Evolutionary conservation across 2,113 vertebrate species (phyloP).

Genomic region (Gymnocephalus cernua): DNA sequence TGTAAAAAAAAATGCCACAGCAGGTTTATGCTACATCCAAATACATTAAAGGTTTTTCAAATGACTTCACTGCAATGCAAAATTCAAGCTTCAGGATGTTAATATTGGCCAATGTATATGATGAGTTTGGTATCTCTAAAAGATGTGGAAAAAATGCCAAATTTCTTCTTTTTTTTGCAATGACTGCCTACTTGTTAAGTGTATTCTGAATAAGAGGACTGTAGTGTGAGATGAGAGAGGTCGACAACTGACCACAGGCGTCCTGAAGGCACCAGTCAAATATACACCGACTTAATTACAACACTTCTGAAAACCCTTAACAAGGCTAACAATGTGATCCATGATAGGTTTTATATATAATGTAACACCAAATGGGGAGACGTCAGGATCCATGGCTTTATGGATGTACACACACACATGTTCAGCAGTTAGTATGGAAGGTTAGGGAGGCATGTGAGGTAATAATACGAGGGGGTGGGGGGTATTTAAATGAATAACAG

Average conservation of each 20-base stretch:
- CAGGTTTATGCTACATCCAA: conserved; percentile 30
- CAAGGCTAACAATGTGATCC: conserved; percentile 56
- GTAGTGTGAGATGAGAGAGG: conserved; percentile 75
- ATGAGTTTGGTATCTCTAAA: conserved; percentile 36
- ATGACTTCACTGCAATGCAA: conserved; percentile 23
- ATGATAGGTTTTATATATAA: conserved; percentile 34
- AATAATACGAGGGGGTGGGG: not conserved
- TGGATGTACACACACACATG: not conserved
- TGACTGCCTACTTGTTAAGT: conserved; percentile 25
- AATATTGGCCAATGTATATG: conserved; percentile 22
- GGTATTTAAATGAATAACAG: not conserved
- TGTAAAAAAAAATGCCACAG: conserved; percentile 24
- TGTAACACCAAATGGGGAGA: not conserved
- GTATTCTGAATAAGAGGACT: conserved; percentile 68
- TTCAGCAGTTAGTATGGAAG: not conserved
- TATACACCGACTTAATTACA: conserved; percentile 76
- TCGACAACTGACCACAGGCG: conserved; percentile 73
- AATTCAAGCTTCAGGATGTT: conserved; percentile 20
- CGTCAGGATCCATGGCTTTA: not conserved
- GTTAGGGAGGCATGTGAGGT: not conserved
- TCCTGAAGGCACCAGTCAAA: conserved; percentile 79
- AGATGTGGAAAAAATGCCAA: not conserved
- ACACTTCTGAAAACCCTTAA: conserved; percentile 68
- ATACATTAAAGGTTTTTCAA: conserved; percentile 36
- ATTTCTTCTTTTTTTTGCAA: conserved; percentile 23